Conservation (phyloP, 1,140 invertebrate genomes). For the Macrobrachium rosenbergii region DNA sequence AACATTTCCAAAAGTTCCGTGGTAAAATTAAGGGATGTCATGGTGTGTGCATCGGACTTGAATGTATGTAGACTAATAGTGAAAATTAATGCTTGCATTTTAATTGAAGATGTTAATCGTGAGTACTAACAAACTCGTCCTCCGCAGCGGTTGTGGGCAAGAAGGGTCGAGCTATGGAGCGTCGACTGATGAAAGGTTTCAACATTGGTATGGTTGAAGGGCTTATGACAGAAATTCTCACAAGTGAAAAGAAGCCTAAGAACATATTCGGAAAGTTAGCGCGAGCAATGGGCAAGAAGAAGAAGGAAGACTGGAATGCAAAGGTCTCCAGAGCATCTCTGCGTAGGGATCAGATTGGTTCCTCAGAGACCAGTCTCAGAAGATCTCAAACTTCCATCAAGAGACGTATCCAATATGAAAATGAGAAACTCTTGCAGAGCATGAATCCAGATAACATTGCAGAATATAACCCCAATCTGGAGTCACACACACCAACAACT, state of each 20-base stretch:
- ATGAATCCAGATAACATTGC: constrained; percentile 62
- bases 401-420: constrained; percentile 63
- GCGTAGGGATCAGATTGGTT: constrained; percentile 61
- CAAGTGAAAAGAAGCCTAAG: constrained; percentile 62
- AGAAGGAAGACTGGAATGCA: constrained; percentile 65
- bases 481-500: constrained; percentile 57
- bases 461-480: constrained; percentile 66
- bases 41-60: background rate
- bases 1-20: no score
- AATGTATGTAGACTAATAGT: background rate
- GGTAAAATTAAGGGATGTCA: background rate
- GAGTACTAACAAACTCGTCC: no score
- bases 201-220: constrained; percentile 66
- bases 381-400: constrained; percentile 63
- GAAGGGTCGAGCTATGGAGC: constrained; percentile 65
- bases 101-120: no score
- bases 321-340: constrained; percentile 57
- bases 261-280: constrained; percentile 67
- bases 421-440: constrained; percentile 54
- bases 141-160: constrained; percentile 62
- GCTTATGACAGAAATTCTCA: constrained; percentile 65
- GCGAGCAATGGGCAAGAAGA: constrained; percentile 65
- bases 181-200: constrained; percentile 67
- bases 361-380: constrained; percentile 57
- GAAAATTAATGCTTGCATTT: no score